phyloP scores from a whole-genome alignment of 2,797 vertebrate genomes.

The Pachyuromys duprasi region DNA sequence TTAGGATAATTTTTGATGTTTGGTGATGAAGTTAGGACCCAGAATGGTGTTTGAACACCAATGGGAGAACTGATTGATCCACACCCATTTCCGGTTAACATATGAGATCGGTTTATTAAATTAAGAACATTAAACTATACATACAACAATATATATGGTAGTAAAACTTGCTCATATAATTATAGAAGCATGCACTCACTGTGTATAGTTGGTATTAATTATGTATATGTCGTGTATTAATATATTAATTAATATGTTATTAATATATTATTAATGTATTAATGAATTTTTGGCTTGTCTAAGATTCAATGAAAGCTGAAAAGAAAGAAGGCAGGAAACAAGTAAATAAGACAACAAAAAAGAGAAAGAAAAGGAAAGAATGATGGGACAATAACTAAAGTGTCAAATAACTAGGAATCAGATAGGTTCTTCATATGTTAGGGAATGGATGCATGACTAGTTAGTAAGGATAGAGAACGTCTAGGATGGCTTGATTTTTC shows the following conservation, averaged over 20 bases:
- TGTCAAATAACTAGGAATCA: neutral
- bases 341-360: neutral
- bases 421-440: neutral
- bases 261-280: neutral
- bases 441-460: neutral
- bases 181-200: neutral
- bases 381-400: neutral
- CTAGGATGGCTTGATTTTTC: neutral
- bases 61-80: too few relatives aligned
- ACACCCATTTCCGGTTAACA: neutral
- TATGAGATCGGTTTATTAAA: neutral
- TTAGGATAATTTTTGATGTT: neutral
- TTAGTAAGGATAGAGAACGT: too few relatives aligned
- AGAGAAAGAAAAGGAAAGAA: rapidly evolving
- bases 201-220: neutral
- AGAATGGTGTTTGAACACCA: neutral
- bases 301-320: neutral
- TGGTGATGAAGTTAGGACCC: neutral
- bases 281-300: neutral
- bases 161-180: neutral
- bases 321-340: neutral
- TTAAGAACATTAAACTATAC: neutral
- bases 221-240: neutral
- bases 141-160: neutral
- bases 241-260: too few relatives aligned